A percentile compares a stretch with the other conserved stretches of the same genome.
These are phyloP conservation scores for Diogma glabrata DNA, from an alignment of 2,888 invertebrate genomes.

Conservation along the genomic window DNA sequence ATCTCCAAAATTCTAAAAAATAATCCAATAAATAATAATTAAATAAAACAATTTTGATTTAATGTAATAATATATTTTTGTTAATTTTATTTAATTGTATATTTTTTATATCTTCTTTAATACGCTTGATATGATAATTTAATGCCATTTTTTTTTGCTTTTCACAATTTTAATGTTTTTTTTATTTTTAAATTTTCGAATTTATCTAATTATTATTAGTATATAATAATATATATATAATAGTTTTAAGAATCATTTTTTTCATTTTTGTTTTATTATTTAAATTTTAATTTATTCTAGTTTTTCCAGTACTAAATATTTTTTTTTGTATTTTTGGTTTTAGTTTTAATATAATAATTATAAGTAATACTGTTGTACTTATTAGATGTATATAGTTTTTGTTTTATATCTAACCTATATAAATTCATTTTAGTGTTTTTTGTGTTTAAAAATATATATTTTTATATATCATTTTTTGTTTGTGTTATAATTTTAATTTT, in stretches of 20 bases:
- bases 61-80: slow-evolving; percentile 8
- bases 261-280: too few relatives aligned
- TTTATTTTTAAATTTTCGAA: slow-evolving; percentile 7
- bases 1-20: too few relatives aligned
- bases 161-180: slow-evolving; percentile 6
- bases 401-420: slow-evolving; percentile 8
- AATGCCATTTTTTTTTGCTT: slow-evolving; percentile 6
- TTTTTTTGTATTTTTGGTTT: slow-evolving; percentile 5
- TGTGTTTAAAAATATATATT: slow-evolving; percentile 9
- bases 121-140: slow-evolving; percentile 5
- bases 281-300: slow-evolving; percentile 8
- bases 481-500: slow-evolving; percentile 3
- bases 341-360: slow-evolving; percentile 4
- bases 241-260: slow-evolving; percentile 8
- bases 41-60: not conserved
- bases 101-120: slow-evolving; percentile 5
- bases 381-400: slow-evolving; percentile 12
- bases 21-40: slow-evolving; percentile 4
- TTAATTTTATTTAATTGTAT: slow-evolving; percentile 8
- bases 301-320: slow-evolving; percentile 8
- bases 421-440: slow-evolving; percentile 6
- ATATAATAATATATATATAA: too few relatives aligned
- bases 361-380: slow-evolving; percentile 18
- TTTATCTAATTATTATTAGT: not conserved
- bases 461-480: slow-evolving; percentile 6